Conservation (phyloP, 2,113 vertebrate species). For the Xenus cinereus region DNA sequence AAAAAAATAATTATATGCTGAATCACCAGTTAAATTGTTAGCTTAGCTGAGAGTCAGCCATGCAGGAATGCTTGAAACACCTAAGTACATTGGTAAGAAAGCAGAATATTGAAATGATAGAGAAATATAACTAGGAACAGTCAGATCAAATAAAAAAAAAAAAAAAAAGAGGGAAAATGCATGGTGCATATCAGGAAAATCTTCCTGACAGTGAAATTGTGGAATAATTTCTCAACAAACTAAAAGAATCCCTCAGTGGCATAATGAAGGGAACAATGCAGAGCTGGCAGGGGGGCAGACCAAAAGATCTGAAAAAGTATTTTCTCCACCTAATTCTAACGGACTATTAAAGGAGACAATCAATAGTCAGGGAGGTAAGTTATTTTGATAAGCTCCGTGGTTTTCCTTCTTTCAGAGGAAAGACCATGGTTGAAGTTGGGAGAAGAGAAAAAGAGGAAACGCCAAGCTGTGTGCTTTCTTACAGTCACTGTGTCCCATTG, state of each 20-base stretch:
- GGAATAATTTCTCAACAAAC: constrained; percentile 42
- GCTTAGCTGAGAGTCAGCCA: neutral
- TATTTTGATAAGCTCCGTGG: constrained; percentile 60
- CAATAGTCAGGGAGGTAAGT: constrained; percentile 65
- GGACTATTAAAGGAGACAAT: constrained; percentile 52
- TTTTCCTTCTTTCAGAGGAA: constrained; percentile 42
- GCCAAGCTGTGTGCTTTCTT: constrained; percentile 58
- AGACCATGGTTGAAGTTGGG: constrained; percentile 34
- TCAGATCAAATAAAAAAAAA: neutral
- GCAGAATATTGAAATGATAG: neutral
- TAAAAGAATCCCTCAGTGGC: constrained; percentile 22
- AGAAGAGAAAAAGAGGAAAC: constrained; percentile 25
- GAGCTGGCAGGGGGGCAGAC: constrained; percentile 28
- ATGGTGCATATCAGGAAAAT: neutral
- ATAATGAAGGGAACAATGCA: constrained; percentile 51
- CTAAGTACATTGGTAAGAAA: neutral
- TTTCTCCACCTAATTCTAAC: constrained; percentile 53
- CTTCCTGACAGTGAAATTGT: constrained; percentile 11
- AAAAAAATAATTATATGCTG: neutral
- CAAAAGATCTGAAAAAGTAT: constrained; percentile 41
- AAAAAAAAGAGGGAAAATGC: neutral
- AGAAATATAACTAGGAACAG: neutral
- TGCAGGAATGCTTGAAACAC: neutral
- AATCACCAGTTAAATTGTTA: neutral
- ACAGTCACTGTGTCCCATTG: constrained; percentile 43